These are phyloP conservation scores for Arnoldichthys spilopterus DNA, from an alignment of 2,797 vertebrate genomes.

Conservation along the genomic window DNA sequence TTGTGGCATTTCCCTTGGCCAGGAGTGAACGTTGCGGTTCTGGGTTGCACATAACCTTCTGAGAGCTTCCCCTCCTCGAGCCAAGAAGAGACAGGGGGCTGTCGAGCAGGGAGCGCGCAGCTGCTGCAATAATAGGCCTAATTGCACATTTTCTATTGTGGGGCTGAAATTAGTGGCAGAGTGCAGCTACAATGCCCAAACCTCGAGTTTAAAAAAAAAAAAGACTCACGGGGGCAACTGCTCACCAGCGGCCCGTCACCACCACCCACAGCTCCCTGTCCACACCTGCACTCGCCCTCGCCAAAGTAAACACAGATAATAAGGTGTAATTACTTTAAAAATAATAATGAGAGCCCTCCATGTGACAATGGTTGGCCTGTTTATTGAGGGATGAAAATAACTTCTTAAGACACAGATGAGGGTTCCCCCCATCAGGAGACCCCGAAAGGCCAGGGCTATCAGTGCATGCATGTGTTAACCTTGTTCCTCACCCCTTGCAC, in stretches of 20 bases:
- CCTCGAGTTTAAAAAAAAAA: conserved; percentile 78
- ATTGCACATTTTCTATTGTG: conserved; percentile 94
- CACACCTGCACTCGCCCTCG: conserved; percentile 93
- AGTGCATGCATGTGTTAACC: conserved; percentile 56
- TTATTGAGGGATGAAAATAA: conserved; percentile 85
- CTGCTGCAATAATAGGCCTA: conserved; percentile 96
- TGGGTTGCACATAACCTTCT: conserved; percentile 41
- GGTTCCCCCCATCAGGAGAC: conserved; percentile 75
- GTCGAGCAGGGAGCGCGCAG: conserved; percentile 86
- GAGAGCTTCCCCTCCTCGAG: conserved; percentile 48
- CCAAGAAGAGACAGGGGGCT: conserved; percentile 72
- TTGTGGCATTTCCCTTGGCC: conserved; percentile 64
- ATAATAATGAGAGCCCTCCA: conserved; percentile 87
- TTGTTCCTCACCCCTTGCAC: conserved; percentile 31
- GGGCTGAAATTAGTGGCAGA: conserved; percentile 92
- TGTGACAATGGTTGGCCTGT: conserved; percentile 90
- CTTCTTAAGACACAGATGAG: conserved; percentile 76
- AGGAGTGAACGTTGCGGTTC: conserved; percentile 62
- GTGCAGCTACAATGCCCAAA: conserved; percentile 90
- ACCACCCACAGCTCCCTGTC: conserved; percentile 86
- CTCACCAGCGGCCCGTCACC: conserved; percentile 83
- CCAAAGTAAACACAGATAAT: conserved; percentile 99
- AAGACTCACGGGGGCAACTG: conserved; percentile 83
- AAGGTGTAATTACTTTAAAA: conserved; percentile 97
- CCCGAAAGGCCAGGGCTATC: conserved; percentile 65